Conservation (phyloP, 2,888 invertebrate genomes). For the Dermolepida albohirtum region DNA sequence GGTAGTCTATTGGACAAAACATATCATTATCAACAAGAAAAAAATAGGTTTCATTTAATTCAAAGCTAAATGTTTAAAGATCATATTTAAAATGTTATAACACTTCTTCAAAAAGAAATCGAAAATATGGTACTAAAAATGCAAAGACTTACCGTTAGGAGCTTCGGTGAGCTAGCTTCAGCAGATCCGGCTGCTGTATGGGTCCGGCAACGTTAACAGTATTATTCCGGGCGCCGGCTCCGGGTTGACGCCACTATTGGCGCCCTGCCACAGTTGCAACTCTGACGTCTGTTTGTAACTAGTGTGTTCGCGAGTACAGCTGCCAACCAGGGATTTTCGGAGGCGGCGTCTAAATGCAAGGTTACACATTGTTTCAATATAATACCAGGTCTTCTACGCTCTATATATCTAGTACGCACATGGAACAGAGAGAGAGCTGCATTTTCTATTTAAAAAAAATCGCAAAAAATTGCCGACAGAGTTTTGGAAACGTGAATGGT, state of each 20-base stretch:
- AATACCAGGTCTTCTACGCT: conserved; percentile 36
- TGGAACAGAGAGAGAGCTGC: conserved; percentile 7
- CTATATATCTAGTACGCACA: conserved; percentile 49
- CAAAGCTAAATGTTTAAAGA: too few relatives aligned
- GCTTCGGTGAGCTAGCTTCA: conserved; percentile 49
- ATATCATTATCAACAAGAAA: too few relatives aligned
- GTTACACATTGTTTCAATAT: conserved; percentile 62
- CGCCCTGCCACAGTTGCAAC: conserved; percentile 63
- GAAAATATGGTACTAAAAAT: not conserved
- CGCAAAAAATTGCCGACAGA: conserved; percentile 45
- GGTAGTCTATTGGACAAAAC: too few relatives aligned
- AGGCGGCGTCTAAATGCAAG: conserved; percentile 51
- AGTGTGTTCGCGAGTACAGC: conserved; percentile 53
- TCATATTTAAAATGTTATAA: too few relatives aligned
- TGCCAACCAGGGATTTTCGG: conserved; percentile 52
- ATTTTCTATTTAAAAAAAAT: conserved; percentile 24
- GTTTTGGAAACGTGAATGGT: conserved; percentile 46
- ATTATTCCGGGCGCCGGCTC: conserved; percentile 70
- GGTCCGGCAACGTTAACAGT: conserved; percentile 64
- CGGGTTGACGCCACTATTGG: conserved; percentile 66
- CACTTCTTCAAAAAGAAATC: conserved; percentile 1
- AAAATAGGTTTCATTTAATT: too few relatives aligned
- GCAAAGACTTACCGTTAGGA: conserved; percentile 50
- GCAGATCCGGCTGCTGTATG: conserved; percentile 62
- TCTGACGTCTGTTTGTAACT: conserved; percentile 58